A percentile compares a stretch with the other conserved stretches of the same genome.
Evolutionary conservation across 2,113 vertebrate genomes (phyloP).

Genomic region (Plecotus auritus): DNA sequence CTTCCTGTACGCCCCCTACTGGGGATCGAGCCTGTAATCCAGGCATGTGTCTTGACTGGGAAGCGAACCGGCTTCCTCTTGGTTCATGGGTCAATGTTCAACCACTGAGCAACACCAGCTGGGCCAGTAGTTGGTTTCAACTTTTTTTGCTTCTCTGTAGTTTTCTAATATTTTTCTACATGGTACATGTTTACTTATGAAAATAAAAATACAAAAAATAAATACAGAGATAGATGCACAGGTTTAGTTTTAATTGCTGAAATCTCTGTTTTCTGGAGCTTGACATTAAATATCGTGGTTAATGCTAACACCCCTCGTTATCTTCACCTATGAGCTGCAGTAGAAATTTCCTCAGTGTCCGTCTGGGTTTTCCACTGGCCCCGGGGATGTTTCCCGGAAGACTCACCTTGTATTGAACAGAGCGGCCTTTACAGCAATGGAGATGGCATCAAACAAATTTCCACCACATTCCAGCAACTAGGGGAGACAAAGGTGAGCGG

Average conservation of each 20-base stretch:
- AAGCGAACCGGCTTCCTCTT: too few species aligned
- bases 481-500: background rate
- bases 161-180: background rate
- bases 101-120: too few species aligned
- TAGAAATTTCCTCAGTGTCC: background rate
- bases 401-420: slow-evolving; percentile 95
- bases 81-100: too few species aligned
- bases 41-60: too few species aligned
- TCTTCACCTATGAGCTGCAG: background rate
- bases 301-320: background rate
- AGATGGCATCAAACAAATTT: slow-evolving; percentile 95
- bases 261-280: background rate
- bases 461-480: slow-evolving; percentile 97
- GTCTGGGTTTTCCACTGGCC: background rate
- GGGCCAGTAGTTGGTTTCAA: too few species aligned
- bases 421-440: slow-evolving; percentile 96
- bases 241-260: background rate
- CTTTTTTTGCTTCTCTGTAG: background rate
- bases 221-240: background rate
- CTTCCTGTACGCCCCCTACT: too few species aligned
- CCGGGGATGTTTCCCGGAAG: accelerated
- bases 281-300: background rate
- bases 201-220: background rate
- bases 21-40: too few species aligned
- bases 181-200: background rate